These are phyloP conservation scores for Zoanthus gigantus DNA, from an alignment of 92 coral and sea anemone genomes.

Conservation along the genomic window DNA sequence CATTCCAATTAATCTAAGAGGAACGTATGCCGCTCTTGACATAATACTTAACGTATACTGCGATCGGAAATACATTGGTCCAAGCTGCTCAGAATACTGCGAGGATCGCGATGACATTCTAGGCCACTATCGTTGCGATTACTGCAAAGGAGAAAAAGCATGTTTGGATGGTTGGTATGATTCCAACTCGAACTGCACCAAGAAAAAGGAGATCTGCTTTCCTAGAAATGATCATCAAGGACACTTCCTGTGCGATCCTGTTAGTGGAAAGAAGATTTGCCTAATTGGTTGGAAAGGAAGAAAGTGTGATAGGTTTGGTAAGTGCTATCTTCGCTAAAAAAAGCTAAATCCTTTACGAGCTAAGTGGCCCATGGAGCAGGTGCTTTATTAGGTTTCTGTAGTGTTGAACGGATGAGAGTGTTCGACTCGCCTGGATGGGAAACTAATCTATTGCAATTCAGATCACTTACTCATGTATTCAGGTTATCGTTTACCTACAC, in stretches of 20 bases:
- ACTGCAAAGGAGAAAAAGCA: conserved; percentile 30
- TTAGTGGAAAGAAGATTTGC: conserved; percentile 34
- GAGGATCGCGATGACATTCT: background rate
- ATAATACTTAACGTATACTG: conserved; percentile 32
- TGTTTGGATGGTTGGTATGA: conserved; percentile 41
- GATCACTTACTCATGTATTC: too few species aligned
- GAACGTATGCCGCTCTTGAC: background rate
- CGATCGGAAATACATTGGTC: conserved; percentile 26
- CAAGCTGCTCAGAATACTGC: conserved; percentile 18
- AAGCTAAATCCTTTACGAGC: too few species aligned
- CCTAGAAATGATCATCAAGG: conserved; percentile 28
- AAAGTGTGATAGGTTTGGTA: conserved; percentile 24
- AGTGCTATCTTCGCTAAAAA: background rate
- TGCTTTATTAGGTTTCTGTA: too few species aligned
- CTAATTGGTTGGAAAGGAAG: conserved; percentile 30
- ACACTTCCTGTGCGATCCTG: conserved; percentile 25
- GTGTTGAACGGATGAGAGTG: too few species aligned
- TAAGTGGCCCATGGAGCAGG: too few species aligned
- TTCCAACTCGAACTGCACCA: conserved; percentile 20
- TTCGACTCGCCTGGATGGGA: too few species aligned
- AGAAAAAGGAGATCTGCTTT: conserved; percentile 12
- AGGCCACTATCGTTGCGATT: conserved; percentile 38
- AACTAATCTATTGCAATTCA: too few species aligned
- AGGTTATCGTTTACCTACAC: too few species aligned
- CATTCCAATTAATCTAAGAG: background rate